phyloP scores from a whole-genome alignment of 2,888 invertebrate genomes.

The Halocaridina rubra region DNA sequence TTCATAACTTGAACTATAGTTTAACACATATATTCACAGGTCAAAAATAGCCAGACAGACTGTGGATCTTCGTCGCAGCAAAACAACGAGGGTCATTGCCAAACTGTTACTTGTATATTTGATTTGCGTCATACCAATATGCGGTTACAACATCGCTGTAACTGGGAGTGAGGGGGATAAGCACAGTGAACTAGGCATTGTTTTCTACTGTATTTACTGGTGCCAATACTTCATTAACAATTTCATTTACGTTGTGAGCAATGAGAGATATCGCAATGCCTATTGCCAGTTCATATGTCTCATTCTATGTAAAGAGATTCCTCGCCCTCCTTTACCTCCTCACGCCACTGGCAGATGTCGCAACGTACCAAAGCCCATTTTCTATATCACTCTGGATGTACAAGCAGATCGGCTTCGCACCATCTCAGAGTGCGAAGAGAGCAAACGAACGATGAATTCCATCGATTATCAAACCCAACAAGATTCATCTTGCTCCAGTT shows the following conservation, averaged over 20 bases:
- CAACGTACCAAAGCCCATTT: not conserved
- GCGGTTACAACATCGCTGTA: slow-evolving; percentile 52
- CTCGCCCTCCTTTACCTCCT: not conserved
- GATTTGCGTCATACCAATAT: slow-evolving; percentile 61
- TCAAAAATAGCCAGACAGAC: slow-evolving; percentile 17
- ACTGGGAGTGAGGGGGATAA: not conserved
- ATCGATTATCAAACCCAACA: not conserved
- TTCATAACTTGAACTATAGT: no score
- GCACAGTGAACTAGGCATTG: slow-evolving; percentile 18
- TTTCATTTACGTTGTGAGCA: slow-evolving; percentile 61
- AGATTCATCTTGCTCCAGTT: not conserved
- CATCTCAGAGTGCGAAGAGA: slow-evolving; percentile 47
- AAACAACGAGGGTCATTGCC: slow-evolving; percentile 53
- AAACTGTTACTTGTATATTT: slow-evolving; percentile 53
- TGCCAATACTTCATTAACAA: slow-evolving; percentile 59
- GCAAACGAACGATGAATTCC: not conserved
- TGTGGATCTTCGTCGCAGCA: slow-evolving; percentile 48
- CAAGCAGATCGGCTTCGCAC: not conserved
- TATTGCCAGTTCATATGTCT: slow-evolving; percentile 45
- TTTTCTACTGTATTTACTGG: slow-evolving; percentile 60
- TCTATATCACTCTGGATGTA: not conserved
- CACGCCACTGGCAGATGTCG: not conserved
- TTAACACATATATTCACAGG: not conserved
- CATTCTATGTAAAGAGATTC: not conserved
- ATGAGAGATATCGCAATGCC: slow-evolving; percentile 40